Percentiles rank a stretch among this genome's conserved stretches.
Conservation (phyloP, 2,113 vertebrate species). For the Eulemur rufifrons region DNA sequence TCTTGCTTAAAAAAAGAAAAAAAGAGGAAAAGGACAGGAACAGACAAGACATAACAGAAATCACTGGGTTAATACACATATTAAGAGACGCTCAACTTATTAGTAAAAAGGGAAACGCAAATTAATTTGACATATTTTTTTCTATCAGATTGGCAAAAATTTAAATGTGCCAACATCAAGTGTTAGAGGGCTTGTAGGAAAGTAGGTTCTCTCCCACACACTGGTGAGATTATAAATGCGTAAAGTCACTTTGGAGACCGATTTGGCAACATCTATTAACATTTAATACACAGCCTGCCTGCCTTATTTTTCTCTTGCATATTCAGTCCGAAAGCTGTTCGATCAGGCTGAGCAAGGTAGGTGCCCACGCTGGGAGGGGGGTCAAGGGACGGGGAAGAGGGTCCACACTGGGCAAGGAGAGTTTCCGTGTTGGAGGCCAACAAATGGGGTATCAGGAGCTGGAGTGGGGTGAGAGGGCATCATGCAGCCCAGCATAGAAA, state of each 20-base stretch:
- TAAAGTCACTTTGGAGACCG: not conserved
- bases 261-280: not conserved
- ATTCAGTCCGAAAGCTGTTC: not conserved
- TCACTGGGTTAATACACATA: not conserved
- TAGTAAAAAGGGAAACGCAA: not conserved
- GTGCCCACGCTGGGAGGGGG: not conserved
- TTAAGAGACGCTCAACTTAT: slow-evolving; percentile 21
- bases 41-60: not conserved
- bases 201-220: not conserved
- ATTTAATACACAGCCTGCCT: not conserved
- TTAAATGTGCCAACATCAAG: not conserved
- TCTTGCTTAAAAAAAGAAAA: not conserved
- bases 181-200: not conserved
- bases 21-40: not conserved
- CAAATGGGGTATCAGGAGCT: rapidly evolving
- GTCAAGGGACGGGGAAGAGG: no score
- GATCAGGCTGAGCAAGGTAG: not conserved
- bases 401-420: no score
- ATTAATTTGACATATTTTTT: not conserved
- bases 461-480: not conserved
- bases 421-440: rapidly evolving
- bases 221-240: not conserved
- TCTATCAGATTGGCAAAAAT: not conserved
- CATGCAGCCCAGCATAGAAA: rapidly evolving
- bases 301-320: not conserved